Base-by-base conservation (phyloP, 2,888 invertebrate genomes). In the Chydorus sphaericus region DNA sequence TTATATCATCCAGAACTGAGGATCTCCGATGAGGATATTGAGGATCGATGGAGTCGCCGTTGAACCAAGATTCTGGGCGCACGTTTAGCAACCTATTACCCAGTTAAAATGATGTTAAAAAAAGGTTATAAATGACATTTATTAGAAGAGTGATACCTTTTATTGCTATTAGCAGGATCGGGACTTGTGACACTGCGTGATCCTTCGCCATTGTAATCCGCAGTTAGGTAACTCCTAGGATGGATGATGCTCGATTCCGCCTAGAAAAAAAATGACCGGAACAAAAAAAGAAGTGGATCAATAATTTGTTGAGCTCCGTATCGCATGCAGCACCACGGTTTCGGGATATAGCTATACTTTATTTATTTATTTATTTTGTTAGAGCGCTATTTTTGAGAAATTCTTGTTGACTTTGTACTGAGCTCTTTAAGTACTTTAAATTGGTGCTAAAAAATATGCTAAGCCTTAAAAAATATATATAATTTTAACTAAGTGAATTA, bases 11-110 rank as follows among this genome's bases (percentile, higher is more conserved):
- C 37, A 53, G 33, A 7, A 39, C 39, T 11, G 55, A 56, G 29
- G 38, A 57, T 36, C 61, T 58, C 60, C 50, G 50, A n/a, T 57
- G 44, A 30, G 52, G 44, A 26, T 29, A 59, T 26, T 36, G 28
- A 20, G 44, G 44, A 44, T 44, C 44, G 44, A 44, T 44, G 16
- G 44, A 14, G 26, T 44, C 44, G 28, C 29, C 23, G 14, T 56
- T 23, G 39, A 29, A 39, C 48, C 33, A 31, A 10, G 29, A 33
- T 18, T 51, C 56, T 38, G 18, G 28, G 11, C 11, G 36, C 31
- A 38, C 39, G 6, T 30, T 31, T 23, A 33, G 33, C 18, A 30
- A 51, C 26, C 51, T 51, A 29, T 7, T 16, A 16, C n/a, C 7
- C n/a, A 28, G 31, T 50, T 8, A 6, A 31, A 10, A 2, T 18